These are phyloP conservation scores for Caenorhabditis uteleia DNA, from an alignment of 2,888 invertebrate species.

Conservation along the genomic window DNA sequence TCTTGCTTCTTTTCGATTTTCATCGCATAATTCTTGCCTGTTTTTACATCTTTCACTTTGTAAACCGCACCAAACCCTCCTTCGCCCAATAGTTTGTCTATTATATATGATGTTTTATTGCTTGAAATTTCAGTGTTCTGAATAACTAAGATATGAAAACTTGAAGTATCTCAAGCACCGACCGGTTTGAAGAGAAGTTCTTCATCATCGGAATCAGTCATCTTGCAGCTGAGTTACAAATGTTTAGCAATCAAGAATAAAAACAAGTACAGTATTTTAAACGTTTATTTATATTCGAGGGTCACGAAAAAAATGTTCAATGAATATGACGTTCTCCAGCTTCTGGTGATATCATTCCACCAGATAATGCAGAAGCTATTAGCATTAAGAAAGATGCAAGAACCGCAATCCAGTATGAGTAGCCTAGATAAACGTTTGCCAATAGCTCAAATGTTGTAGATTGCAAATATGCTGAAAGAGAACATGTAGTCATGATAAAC, in stretches of 20 bases:
- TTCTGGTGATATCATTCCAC: conserved; percentile 20
- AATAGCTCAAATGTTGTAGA: conserved; percentile 47
- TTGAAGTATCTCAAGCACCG: conserved; percentile 1
- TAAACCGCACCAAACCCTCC: conserved; percentile 62
- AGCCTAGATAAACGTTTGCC: conserved; percentile 51
- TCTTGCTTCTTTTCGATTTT: conserved; percentile 61
- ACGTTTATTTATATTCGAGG: too few relatives aligned
- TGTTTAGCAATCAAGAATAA: neutral
- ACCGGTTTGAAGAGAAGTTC: conserved; percentile 30
- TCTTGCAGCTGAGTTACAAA: neutral
- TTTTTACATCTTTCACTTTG: conserved; percentile 42
- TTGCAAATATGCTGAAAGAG: conserved; percentile 46
- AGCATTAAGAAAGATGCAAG: conserved; percentile 46
- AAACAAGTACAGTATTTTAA: too few relatives aligned
- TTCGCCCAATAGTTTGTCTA: conserved; percentile 53
- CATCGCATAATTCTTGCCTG: conserved; percentile 53
- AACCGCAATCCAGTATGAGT: conserved; percentile 49
- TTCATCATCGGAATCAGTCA: conserved; percentile 40
- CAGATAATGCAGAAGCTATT: conserved; percentile 25
- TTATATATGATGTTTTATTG: conserved; percentile 39
- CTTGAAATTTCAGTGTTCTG: conserved; percentile 22
- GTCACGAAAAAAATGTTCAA: too few relatives aligned
- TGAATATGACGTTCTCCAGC: conserved; percentile 18
- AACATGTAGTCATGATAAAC: neutral
- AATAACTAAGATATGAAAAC: neutral